A percentile compares a stretch with the other conserved stretches of the same genome.
These are phyloP conservation scores for Oreamnos americanus DNA, from an alignment of 2,113 vertebrate species.

Conservation along the genomic window DNA sequence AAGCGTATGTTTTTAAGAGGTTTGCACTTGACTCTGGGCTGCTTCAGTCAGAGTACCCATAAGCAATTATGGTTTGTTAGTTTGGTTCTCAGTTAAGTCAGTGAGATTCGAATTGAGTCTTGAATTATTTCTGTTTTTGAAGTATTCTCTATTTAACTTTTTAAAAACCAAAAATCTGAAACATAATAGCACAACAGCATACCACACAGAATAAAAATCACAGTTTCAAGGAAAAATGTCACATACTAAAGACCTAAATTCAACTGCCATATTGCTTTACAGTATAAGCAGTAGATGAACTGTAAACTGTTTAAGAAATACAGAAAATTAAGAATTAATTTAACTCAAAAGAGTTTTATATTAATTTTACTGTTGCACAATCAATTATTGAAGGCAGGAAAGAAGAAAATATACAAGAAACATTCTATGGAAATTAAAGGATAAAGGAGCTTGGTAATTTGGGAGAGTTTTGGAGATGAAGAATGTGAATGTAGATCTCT, in stretches of 20 bases:
- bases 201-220: background rate
- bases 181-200: background rate
- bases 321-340: conserved; percentile 8
- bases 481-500: background rate
- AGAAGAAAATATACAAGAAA: background rate
- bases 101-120: conserved; percentile 32
- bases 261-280: background rate
- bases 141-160: background rate
- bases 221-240: background rate
- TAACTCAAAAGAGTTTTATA: conserved; percentile 12
- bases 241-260: background rate
- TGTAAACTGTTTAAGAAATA: background rate
- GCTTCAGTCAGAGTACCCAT: background rate
- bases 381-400: background rate
- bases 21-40: background rate
- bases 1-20: background rate
- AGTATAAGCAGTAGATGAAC: background rate
- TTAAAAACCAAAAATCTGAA: conserved; percentile 14
- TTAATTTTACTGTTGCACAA: background rate
- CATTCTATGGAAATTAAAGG: background rate
- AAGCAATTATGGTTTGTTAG: background rate
- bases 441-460: background rate
- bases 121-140: conserved; percentile 12
- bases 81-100: conserved; percentile 8
- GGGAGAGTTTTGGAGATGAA: background rate